A percentile compares a stretch with the other conserved stretches of the same genome.
These are phyloP conservation scores for Colius striatus DNA, from an alignment of 2,113 vertebrate genomes.

Conservation along the genomic window DNA sequence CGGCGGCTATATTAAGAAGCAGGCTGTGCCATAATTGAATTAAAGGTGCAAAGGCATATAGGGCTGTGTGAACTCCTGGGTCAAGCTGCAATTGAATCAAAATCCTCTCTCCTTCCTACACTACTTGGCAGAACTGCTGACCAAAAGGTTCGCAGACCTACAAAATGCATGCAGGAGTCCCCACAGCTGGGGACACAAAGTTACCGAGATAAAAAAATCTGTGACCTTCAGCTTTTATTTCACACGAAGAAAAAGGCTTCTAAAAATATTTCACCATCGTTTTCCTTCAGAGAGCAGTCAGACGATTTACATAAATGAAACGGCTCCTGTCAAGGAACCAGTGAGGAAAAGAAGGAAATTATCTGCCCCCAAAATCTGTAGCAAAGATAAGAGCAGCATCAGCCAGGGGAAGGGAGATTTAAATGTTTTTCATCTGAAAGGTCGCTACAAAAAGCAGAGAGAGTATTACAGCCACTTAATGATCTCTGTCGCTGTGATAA, in stretches of 20 bases:
- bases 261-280: conserved; percentile 30
- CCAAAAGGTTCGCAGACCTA: conserved; percentile 17
- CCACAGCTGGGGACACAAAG: background rate
- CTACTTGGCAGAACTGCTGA: conserved; percentile 58
- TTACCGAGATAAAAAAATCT: background rate
- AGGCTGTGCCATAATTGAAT: conserved; percentile 57
- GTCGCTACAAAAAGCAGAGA: background rate
- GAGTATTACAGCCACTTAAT: background rate
- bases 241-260: background rate
- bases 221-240: conserved; percentile 68
- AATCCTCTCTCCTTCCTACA: conserved; percentile 42
- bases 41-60: conserved; percentile 66
- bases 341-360: conserved; percentile 49
- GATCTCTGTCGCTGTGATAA: conserved; percentile 17
- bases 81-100: conserved; percentile 57
- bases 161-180: background rate
- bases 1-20: conserved; percentile 60
- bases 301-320: conserved; percentile 64
- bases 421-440: conserved; percentile 54
- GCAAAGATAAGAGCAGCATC: conserved; percentile 21
- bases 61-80: conserved; percentile 20
- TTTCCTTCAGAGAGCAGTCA: conserved; percentile 41
- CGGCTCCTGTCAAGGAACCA: conserved; percentile 12
- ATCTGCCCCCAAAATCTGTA: conserved; percentile 47
- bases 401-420: conserved; percentile 36